Conservation (phyloP, 2,888 invertebrate genomes). For the Eristalinus sepulchralis region DNA sequence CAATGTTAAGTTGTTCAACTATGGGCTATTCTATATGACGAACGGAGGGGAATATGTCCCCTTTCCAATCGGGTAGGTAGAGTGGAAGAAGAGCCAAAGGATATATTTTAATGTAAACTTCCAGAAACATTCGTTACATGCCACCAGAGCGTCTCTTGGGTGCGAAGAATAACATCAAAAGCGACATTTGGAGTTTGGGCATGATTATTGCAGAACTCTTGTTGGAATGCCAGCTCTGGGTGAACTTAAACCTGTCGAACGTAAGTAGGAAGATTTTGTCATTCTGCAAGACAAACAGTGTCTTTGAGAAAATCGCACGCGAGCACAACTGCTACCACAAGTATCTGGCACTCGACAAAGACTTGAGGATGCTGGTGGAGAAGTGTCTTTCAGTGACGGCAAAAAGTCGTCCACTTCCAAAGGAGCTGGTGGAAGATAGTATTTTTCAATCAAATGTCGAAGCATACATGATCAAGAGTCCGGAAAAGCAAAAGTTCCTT, state of each 20-base stretch:
- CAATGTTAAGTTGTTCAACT: slow-evolving; percentile 93
- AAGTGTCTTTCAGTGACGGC: slow-evolving; percentile 87
- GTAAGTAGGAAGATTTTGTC: slow-evolving; percentile 89
- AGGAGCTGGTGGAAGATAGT: slow-evolving; percentile 83
- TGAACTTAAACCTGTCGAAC: slow-evolving; percentile 86
- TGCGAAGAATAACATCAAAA: slow-evolving; percentile 86
- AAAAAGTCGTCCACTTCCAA: slow-evolving; percentile 83
- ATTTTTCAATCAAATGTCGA: slow-evolving; percentile 82
- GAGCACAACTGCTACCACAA: slow-evolving; percentile 86
- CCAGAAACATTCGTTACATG: slow-evolving; percentile 88
- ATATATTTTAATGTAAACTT: slow-evolving; percentile 72
- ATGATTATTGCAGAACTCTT: slow-evolving; percentile 92
- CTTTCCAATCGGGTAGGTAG: slow-evolving; percentile 91
- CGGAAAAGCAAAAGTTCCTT: slow-evolving; percentile 79
- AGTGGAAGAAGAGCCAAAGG: background rate
- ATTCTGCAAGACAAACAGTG: slow-evolving; percentile 76
- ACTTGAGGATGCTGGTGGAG: slow-evolving; percentile 84
- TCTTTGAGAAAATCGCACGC: slow-evolving; percentile 88
- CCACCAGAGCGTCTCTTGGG: slow-evolving; percentile 91
- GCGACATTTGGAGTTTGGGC: slow-evolving; percentile 97
- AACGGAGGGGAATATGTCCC: slow-evolving; percentile 91
- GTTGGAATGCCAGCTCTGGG: slow-evolving; percentile 87
- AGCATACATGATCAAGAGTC: slow-evolving; percentile 74
- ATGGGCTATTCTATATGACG: slow-evolving; percentile 96
- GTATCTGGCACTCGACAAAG: slow-evolving; percentile 74